These are phyloP conservation scores for Lysandra coridon DNA, from an alignment of 2,888 invertebrate species.

Conservation along the genomic window DNA sequence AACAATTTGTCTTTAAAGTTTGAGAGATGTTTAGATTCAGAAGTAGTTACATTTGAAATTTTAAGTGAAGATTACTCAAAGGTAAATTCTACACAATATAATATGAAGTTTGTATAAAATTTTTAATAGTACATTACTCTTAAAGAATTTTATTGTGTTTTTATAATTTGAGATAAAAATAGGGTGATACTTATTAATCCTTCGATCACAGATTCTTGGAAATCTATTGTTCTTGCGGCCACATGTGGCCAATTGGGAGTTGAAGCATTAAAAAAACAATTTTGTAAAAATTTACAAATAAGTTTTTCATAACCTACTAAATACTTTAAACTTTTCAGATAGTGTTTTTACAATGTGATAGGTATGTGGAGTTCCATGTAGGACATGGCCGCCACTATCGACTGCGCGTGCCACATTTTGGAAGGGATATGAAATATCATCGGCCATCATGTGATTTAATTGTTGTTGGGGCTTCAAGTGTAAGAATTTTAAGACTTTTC, in stretches of 20 bases:
- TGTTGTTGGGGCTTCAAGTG: slow-evolving; percentile 92
- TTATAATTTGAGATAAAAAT: too few relatives aligned
- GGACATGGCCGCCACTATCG: slow-evolving; percentile 95
- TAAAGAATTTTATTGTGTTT: too few relatives aligned
- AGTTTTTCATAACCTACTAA: background rate
- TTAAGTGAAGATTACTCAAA: slow-evolving; percentile 98
- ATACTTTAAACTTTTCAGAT: slow-evolving; percentile 80
- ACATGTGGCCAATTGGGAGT: too few relatives aligned
- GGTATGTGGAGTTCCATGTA: slow-evolving; percentile 97
- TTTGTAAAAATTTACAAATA: background rate
- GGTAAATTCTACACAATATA: slow-evolving; percentile 69
- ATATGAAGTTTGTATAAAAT: background rate
- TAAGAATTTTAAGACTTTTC: slow-evolving; percentile 58
- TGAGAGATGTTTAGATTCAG: slow-evolving; percentile 98
- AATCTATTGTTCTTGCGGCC: too few relatives aligned
- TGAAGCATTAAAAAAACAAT: background rate
- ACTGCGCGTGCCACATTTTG: slow-evolving; percentile 95
- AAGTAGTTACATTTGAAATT: slow-evolving; percentile 95
- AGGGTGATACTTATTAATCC: too few relatives aligned
- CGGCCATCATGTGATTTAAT: slow-evolving; percentile 94
- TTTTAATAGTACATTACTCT: too few relatives aligned
- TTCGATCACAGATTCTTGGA: too few relatives aligned
- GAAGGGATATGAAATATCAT: slow-evolving; percentile 96
- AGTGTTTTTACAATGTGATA: slow-evolving; percentile 89
- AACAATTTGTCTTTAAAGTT: slow-evolving; percentile 97